Base-by-base conservation (phyloP, 2,888 invertebrate genomes). In the Oscheius sp. region DNA sequence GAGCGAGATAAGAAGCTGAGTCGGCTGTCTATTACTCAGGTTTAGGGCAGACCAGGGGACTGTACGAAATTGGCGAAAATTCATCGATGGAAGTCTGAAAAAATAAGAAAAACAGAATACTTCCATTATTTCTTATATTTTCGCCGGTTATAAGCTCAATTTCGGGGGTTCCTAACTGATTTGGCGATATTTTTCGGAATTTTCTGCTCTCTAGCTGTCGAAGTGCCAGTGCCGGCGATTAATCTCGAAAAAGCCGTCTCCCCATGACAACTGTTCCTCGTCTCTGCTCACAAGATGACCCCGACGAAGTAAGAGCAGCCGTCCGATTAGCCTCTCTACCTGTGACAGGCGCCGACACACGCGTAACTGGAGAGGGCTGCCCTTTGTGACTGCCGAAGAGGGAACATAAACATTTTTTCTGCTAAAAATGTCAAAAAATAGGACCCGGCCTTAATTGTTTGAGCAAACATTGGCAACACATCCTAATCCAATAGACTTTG, bases 311-410 rank as follows among this genome's bases (percentile, higher is more conserved):
- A 52, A 9, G 49, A 66, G 66, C 66, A 66, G 66, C 66, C 66
- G 66, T 49, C 29, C 49, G 66, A 66, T 66, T 66, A 66, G 66
- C 66, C 52, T n/a, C n/a, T n/a, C n/a, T 66, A 66, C 66, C 66
- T 66, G 66, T 66, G 66, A 66, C 66, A 66, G 66, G 66, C 66
- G 66, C 49, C 52, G 29, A 43, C 61, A 61, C n/a, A 25, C 61
- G 61, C 61, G 61, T 61, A 61, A 61, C 43, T 43, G 23, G 61
- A 61, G 61, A 58, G 27, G 3, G 35, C 9, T 35, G 35, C 35
- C 35, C 35, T 35, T 35, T 35, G 35, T 35, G 35, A 9, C 35
- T 35, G 35, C 49, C 21, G n/a, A 49, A 49, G 3, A 49, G 49
- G 49, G 49, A 49, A 18, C 49, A 21, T n/a, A n/a, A n/a, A 13